A percentile compares a stretch with the other conserved stretches of the same genome.
These are phyloP conservation scores for Eremophila alpestris DNA, from an alignment of 2,797 vertebrate species.

Conservation along the genomic window DNA sequence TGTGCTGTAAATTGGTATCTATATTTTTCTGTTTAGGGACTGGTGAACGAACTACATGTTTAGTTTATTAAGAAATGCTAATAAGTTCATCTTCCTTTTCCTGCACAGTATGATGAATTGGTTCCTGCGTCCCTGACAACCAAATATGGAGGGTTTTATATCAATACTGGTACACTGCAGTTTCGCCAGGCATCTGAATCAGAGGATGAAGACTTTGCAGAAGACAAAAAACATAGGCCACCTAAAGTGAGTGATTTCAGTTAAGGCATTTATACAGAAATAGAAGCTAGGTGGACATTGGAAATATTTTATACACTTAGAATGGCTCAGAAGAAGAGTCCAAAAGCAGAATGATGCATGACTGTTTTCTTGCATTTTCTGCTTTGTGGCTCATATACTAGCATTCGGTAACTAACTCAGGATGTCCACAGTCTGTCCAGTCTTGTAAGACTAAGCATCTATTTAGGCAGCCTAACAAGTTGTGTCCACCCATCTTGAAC, in stretches of 20 bases:
- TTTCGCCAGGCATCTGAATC: slow-evolving; percentile 95
- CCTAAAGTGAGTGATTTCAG: slow-evolving; percentile 82
- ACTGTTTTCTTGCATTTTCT: not conserved
- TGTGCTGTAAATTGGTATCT: not conserved
- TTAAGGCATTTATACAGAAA: not conserved
- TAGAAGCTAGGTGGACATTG: not conserved
- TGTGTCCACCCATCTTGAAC: not conserved
- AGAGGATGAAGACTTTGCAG: slow-evolving; percentile 85
- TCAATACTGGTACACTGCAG: slow-evolving; percentile 97
- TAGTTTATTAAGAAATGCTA: not conserved
- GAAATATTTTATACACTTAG: not conserved
- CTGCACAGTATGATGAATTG: slow-evolving; percentile 92
- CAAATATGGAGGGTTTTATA: slow-evolving; percentile 97
- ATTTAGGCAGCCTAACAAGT: not conserved
- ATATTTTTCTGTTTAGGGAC: not conserved
- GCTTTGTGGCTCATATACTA: not conserved
- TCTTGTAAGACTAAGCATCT: not conserved
- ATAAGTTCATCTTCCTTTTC: not conserved
- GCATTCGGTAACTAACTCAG: not conserved
- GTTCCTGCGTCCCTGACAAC: slow-evolving; percentile 96
- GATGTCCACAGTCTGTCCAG: not conserved
- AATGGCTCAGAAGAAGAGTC: not conserved
- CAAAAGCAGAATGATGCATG: not conserved
- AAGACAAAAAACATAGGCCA: slow-evolving; percentile 81
- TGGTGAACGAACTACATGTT: not conserved